These are phyloP conservation scores for Yponomeuta evonymella DNA, from an alignment of 2,888 invertebrate genomes.

Conservation along the genomic window DNA sequence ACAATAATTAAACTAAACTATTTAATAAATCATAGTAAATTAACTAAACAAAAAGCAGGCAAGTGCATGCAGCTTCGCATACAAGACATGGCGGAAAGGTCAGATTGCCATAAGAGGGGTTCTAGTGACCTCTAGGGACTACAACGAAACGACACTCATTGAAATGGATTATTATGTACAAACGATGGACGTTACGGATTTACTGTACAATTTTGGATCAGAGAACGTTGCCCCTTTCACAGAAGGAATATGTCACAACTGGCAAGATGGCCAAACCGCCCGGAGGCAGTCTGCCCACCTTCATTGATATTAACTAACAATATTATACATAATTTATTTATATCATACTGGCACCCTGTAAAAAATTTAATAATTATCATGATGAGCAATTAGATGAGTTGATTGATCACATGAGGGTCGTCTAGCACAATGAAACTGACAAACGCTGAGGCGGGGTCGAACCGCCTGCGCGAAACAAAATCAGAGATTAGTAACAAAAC, in stretches of 20 bases:
- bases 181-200: constrained; percentile 74
- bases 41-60: constrained; percentile 82
- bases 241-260: constrained; percentile 90
- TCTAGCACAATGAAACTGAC: constrained; percentile 42
- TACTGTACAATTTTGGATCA: constrained; percentile 70
- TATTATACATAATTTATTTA: constrained; percentile 53
- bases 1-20: constrained; percentile 73
- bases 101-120: constrained; percentile 81
- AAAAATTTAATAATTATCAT: constrained; percentile 72
- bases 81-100: constrained; percentile 80
- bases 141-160: constrained; percentile 84
- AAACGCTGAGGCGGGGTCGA: constrained; percentile 45
- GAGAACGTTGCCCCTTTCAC: constrained; percentile 91
- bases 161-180: constrained; percentile 71
- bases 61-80: constrained; percentile 80
- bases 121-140: constrained; percentile 72
- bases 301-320: constrained; percentile 48
- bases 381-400: constrained; percentile 36
- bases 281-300: constrained; percentile 66
- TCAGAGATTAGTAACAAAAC: constrained; percentile 75
- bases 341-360: constrained; percentile 68
- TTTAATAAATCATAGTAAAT: constrained; percentile 66
- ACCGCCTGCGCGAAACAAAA: constrained; percentile 59
- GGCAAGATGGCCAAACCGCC: constrained; percentile 74
- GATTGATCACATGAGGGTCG: constrained; percentile 54